These are phyloP conservation scores for Chiridota heheva DNA, from an alignment of 35 echinoderm and acorn worm genomes.

Conservation along the genomic window DNA sequence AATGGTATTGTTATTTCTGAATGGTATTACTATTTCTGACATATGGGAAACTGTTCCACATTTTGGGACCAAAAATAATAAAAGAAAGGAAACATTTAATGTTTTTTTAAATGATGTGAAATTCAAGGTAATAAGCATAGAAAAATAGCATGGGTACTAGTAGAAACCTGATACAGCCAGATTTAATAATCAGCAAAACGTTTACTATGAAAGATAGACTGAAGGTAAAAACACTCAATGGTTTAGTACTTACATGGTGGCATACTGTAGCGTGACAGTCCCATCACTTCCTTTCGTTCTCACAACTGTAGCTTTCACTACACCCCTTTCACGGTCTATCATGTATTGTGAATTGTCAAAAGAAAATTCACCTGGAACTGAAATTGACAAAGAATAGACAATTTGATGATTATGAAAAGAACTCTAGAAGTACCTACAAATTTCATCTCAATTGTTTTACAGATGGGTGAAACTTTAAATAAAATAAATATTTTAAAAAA, in stretches of 20 bases:
- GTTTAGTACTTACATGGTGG: constrained; percentile 81
- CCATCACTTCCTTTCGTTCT: constrained; percentile 85
- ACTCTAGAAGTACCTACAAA: background rate
- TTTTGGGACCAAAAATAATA: too few relatives aligned
- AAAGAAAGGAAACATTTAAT: too few relatives aligned
- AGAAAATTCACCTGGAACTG: constrained; percentile 97
- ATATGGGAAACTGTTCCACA: too few relatives aligned
- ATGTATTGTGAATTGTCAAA: constrained; percentile 75
- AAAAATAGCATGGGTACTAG: too few relatives aligned
- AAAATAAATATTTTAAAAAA: background rate
- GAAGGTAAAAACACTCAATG: background rate
- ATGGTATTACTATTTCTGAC: too few relatives aligned
- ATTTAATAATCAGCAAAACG: too few relatives aligned
- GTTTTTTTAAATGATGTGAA: too few relatives aligned
- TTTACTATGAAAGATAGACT: too few relatives aligned
- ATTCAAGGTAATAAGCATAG: too few relatives aligned
- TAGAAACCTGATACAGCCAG: too few relatives aligned
- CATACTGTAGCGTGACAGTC: constrained; percentile 86
- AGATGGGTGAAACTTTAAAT: background rate
- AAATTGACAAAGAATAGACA: constrained; percentile 22
- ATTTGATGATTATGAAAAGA: constrained; percentile 2
- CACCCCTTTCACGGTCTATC: constrained; percentile 59
- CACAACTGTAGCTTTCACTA: constrained; percentile 55
- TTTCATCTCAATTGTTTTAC: too few relatives aligned
- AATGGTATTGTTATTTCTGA: too few relatives aligned